Evolutionary conservation across 2,797 vertebrate genomes (phyloP), one percentile per base, ranked within the genome.

Genomic region (Urosaurus nigricauda): DNA sequence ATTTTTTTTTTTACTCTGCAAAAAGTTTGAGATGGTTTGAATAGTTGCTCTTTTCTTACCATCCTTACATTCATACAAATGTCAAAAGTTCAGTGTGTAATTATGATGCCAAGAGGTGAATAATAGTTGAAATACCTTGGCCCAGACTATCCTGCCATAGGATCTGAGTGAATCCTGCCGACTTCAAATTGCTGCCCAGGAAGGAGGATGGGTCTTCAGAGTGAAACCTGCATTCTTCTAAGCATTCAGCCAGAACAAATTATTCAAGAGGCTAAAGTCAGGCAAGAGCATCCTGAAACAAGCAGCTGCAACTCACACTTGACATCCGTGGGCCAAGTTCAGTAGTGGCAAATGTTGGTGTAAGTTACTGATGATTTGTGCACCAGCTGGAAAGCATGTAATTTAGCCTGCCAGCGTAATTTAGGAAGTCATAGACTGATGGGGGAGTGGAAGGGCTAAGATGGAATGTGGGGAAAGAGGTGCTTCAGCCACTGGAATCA

Each of bases 11-110:
- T 87, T 92, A 93, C 91, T 92, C 83, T 71, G 92, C 91, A 92
- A 95, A 95, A 81, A 87, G 90, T 94, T 93, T 93, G 79, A 87
- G 70, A 95, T 93, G 74, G 80, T 73, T 94, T 92, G 88, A 94
- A 96, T 93, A 92, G 79, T 19, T 90, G 35, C 83, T 47, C 58
- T 92, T 92, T 94, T 94, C 95, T 94, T 93, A 92, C 83, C 87
- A 85, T 8, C 63, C 86, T 87, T 88, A 84, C 84, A 40, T 47
- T 85, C 79, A 35, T 82, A 86, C 75, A 63, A 53, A 47, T 3
- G 0, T 85, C 91, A 85, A 53, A 92, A 93, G 93, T 93, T 93
- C 94, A 91, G 58, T 83, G 58, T 70, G 4, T 51, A 92, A 93
- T 93, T 79, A 93, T 0, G 0, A 74, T 90, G 90, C 43, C 79